Percentiles rank a stretch among this genome's conserved stretches.
phyloP scores from a whole-genome alignment of 2,888 invertebrate species.

The Himalopsyche japonica region DNA sequence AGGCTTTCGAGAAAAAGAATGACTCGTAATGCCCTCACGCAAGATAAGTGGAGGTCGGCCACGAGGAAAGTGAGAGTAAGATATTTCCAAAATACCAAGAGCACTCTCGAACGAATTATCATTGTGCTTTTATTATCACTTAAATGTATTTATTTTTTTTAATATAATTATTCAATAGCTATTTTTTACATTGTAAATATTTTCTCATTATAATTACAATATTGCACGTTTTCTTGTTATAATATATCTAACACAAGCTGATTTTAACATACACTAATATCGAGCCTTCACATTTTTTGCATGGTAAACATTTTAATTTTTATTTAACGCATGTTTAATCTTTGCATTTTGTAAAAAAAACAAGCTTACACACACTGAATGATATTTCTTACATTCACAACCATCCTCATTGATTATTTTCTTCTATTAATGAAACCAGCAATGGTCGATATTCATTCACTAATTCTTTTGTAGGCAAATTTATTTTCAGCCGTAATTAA shows the following conservation, averaged over 20 bases:
- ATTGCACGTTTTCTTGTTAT: background rate
- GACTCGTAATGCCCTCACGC: conserved; percentile 53
- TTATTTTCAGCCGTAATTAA: too few species aligned
- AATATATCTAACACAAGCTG: background rate
- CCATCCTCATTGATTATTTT: too few species aligned
- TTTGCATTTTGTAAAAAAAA: too few species aligned
- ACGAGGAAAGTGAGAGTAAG: conserved; percentile 80
- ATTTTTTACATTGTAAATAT: background rate
- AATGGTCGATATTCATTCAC: too few species aligned
- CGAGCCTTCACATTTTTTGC: too few species aligned
- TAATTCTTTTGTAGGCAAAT: too few species aligned
- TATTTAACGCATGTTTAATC: too few species aligned
- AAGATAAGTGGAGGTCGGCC: conserved; percentile 69
- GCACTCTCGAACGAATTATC: background rate
- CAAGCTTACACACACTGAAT: too few species aligned
- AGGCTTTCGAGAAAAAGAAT: conserved; percentile 62
- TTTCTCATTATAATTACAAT: background rate
- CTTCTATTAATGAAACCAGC: too few species aligned
- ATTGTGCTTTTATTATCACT: background rate
- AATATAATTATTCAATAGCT: background rate
- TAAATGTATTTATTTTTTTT: background rate
- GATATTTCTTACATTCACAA: too few species aligned
- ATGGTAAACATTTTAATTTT: too few species aligned
- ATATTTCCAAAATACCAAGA: conserved; percentile 37
- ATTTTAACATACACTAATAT: too few species aligned